phyloP scores from a whole-genome alignment of 1,140 invertebrate species.

The Vanessa atalanta region DNA sequence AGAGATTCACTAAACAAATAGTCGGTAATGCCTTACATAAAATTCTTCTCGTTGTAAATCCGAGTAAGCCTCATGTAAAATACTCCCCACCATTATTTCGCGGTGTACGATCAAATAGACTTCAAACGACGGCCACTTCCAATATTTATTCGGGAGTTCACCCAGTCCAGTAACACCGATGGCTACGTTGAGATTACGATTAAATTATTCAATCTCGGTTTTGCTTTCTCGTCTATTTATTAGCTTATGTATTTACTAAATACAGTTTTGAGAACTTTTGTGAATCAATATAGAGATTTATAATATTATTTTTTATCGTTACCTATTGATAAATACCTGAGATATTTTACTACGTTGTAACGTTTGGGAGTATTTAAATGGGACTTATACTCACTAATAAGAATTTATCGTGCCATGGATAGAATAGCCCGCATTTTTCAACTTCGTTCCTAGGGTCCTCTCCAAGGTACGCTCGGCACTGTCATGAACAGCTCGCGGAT shows the following conservation, averaged over 20 bases:
- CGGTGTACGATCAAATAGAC: constrained; percentile 63
- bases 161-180: constrained; percentile 17
- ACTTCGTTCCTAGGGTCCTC: too few relatives aligned
- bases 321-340: too few relatives aligned
- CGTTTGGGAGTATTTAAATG: too few relatives aligned
- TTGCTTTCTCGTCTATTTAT: background rate
- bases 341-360: too few relatives aligned
- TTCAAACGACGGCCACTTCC: constrained; percentile 49
- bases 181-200: constrained; percentile 39
- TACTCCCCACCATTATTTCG: constrained; percentile 59
- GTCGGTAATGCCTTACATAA: background rate
- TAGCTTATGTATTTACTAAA: background rate
- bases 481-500: too few relatives aligned
- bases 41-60: background rate
- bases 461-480: too few relatives aligned
- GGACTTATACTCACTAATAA: too few relatives aligned
- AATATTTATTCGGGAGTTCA: constrained; percentile 57
- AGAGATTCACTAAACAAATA: background rate
- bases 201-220: constrained; percentile 50
- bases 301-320: too few relatives aligned
- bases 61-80: constrained; percentile 45
- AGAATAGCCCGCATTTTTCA: too few relatives aligned
- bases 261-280: background rate
- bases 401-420: too few relatives aligned
- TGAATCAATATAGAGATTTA: background rate